Evolutionary conservation across 1,140 invertebrate genomes (phyloP).

Genomic region (Metopolophium dirhodum): DNA sequence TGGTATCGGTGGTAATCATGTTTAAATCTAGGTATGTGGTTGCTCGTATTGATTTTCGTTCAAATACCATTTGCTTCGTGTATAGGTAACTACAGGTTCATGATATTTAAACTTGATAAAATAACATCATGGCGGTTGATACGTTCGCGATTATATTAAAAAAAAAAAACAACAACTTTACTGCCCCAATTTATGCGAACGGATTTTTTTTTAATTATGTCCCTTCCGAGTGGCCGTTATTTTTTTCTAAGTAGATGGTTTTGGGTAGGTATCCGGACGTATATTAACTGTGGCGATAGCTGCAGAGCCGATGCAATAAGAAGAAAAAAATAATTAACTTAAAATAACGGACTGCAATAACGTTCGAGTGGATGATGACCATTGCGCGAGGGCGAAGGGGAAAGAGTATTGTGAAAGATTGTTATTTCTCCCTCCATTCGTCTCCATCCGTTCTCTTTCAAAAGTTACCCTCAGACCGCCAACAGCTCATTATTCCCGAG

Average conservation of each 20-base stretch:
- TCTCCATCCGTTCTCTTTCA: conserved; percentile 24
- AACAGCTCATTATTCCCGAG: conserved; percentile 36
- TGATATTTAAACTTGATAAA: too few species aligned
- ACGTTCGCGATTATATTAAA: neutral
- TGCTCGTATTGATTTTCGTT: too few species aligned
- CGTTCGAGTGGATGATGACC: conserved; percentile 39
- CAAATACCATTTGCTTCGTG: too few species aligned
- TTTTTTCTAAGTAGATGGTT: neutral
- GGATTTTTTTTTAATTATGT: neutral
- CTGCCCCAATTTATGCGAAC: neutral
- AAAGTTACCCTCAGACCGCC: conserved; percentile 30
- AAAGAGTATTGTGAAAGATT: conserved; percentile 38
- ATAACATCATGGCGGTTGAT: neutral
- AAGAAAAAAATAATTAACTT: conserved; percentile 34
- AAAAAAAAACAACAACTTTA: neutral
- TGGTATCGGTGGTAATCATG: too few species aligned
- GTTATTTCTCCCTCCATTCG: conserved; percentile 21
- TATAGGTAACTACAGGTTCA: too few species aligned
- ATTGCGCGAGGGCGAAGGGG: conserved; percentile 9
- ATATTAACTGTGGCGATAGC: neutral
- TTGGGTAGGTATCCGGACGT: neutral
- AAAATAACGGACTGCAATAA: conserved; percentile 35
- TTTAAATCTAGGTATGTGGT: neutral
- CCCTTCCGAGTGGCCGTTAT: neutral
- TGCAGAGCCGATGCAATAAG: neutral